Base-by-base conservation (phyloP, 2,888 invertebrate species). In the Heliconius ismenius region DNA sequence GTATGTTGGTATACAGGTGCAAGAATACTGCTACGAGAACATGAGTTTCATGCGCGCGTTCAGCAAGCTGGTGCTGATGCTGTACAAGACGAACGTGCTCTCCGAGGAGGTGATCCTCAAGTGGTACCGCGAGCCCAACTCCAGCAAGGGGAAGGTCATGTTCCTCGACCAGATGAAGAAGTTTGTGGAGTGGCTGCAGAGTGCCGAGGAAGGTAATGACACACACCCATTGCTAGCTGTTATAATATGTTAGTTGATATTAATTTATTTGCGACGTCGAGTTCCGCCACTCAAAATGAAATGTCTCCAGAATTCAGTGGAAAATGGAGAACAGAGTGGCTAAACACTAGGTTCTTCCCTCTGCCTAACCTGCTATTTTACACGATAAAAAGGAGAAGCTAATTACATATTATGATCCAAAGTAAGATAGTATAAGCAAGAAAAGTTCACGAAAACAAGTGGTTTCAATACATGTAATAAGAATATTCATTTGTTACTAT, bases 11-110 rank as follows among this genome's bases (percentile, higher is more conserved):
- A 54, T 24, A 10, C 84, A 93, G 93, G 97, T 99, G 84, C 99
- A 99, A 93, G 99, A 99, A 90, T 99, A 97, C 93, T 99, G 99
- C 94, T 99, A 99, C 92, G 98, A 98, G 90, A 99, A 99, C 95
- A 99, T 99, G 98, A 98, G 97, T 91, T 99, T 99, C 93, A 98
- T 99, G 98, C 98, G 98, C 90, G 98, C 98, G 91, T 99, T 99
- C 96, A 98, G 98, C 91, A 99, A 99, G 95, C 98, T 99, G 87
- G 97, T 99, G 86, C 96, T 99, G 92, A 96, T 99, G 89, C 97
- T 99, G 94, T 99, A 99, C 95, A 98, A 98, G 96, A 98, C 97
- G 86, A 98, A 99, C 91, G 98, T 99, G 81, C 95, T 99, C 83
- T 98, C 98, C 43, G 99, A 99, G 95, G 98, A 98, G 94, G 97